phyloP scores from a whole-genome alignment of 2,113 vertebrate genomes.

The Chelonoidis abingdonii region DNA sequence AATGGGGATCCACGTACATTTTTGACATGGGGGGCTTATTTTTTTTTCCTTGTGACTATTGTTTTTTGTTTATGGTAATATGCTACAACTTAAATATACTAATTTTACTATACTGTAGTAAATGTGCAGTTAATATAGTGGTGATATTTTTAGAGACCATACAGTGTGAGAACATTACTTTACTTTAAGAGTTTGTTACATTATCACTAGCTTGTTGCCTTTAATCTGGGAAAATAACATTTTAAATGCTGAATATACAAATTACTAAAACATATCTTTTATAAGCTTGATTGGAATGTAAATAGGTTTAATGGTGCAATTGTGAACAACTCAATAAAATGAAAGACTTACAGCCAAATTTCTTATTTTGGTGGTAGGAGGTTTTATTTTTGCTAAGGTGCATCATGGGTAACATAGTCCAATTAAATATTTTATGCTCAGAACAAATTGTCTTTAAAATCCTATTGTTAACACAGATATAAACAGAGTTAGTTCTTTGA shows the following conservation, averaged over 20 bases:
- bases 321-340: neutral
- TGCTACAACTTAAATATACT: neutral
- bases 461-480: slow-evolving; percentile 43
- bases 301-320: neutral
- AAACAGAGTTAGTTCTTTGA: neutral
- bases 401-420: slow-evolving; percentile 21
- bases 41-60: neutral
- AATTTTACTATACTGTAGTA: neutral
- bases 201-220: neutral
- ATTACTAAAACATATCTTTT: neutral
- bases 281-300: neutral
- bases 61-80: neutral
- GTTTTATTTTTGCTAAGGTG: slow-evolving; percentile 41
- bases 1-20: neutral
- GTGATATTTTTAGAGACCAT: fast-evolving
- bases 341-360: slow-evolving; percentile 47
- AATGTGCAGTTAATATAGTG: neutral
- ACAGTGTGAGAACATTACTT: neutral
- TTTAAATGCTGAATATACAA: neutral
- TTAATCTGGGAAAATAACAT: neutral
- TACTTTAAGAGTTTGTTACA: neutral
- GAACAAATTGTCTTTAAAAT: slow-evolving; percentile 45
- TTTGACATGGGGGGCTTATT: neutral
- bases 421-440: slow-evolving; percentile 14
- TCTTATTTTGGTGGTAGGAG: neutral